phyloP scores from a whole-genome alignment of 2,888 invertebrate species.

The Pimpla rufipes region DNA sequence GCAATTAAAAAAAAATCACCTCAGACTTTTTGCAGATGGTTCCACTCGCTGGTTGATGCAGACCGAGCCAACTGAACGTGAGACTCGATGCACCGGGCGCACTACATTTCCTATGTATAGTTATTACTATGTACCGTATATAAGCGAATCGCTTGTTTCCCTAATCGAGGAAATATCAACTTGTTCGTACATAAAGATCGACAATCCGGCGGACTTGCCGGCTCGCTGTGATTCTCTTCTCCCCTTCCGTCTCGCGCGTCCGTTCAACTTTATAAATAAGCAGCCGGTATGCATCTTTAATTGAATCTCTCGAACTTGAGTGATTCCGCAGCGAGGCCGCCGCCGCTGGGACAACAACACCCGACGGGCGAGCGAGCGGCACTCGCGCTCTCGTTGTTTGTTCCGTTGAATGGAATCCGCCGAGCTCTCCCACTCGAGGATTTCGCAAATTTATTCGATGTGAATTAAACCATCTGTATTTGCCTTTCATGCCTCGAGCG shows the following conservation, averaged over 20 bases:
- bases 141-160: conserved; percentile 23
- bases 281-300: conserved; percentile 78
- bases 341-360: neutral
- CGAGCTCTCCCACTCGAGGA: conserved; percentile 10
- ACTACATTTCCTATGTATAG: conserved; percentile 24
- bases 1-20: no score
- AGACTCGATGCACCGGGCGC: conserved; percentile 6
- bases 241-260: conserved; percentile 46
- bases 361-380: neutral
- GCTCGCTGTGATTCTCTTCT: neutral
- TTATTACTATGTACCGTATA: no score
- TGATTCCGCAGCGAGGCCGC: neutral
- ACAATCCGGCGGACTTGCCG: neutral
- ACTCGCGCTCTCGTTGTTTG: conserved; percentile 10
- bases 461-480: conserved; percentile 74
- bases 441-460: conserved; percentile 76
- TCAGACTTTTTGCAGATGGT: no score
- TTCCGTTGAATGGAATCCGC: conserved; percentile 31
- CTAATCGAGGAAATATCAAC: conserved; percentile 70
- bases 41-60: conserved; percentile 54
- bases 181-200: conserved; percentile 35
- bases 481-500: conserved; percentile 63
- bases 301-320: conserved; percentile 75
- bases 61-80: conserved; percentile 50
- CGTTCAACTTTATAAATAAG: conserved; percentile 75